Percentiles rank a stretch among this genome's conserved stretches.
These are phyloP conservation scores for Oostethus manadensis DNA, from an alignment of 2,113 vertebrate species.

Conservation along the genomic window DNA sequence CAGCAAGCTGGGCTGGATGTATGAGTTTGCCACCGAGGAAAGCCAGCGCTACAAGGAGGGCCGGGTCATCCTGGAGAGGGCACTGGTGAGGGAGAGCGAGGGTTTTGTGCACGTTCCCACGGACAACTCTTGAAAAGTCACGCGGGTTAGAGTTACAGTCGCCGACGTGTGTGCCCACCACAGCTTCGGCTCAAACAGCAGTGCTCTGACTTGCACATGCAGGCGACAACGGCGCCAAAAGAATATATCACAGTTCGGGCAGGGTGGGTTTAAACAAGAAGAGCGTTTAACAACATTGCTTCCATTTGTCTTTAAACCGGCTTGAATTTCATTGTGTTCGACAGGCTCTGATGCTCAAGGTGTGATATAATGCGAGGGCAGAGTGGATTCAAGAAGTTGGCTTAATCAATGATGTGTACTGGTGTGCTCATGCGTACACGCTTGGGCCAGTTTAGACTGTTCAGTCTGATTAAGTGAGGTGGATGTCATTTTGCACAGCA, in stretches of 20 bases:
- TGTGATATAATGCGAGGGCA: slow-evolving; percentile 4
- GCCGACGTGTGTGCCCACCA: not conserved
- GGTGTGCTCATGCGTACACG: not conserved
- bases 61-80: slow-evolving; percentile 92
- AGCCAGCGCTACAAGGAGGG: slow-evolving; percentile 98
- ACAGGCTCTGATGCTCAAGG: slow-evolving; percentile 9
- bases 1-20: slow-evolving; percentile 98
- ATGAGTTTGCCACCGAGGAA: slow-evolving; percentile 96
- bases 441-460: not conserved
- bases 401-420: slow-evolving; percentile 2
- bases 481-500: slow-evolving; percentile 1
- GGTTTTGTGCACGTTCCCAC: slow-evolving; percentile 87
- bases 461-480: slow-evolving; percentile 5
- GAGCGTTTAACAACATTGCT: slow-evolving; percentile 12
- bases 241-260: slow-evolving; percentile 7
- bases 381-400: slow-evolving; percentile 3
- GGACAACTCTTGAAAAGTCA: slow-evolving; percentile 80
- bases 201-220: slow-evolving; percentile 31
- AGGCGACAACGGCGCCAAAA: slow-evolving; percentile 23
- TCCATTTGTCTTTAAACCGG: slow-evolving; percentile 19
- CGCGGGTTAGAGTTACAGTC: not conserved
- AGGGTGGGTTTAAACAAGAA: slow-evolving; percentile 8
- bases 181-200: slow-evolving; percentile 28
- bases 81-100: slow-evolving; percentile 93
- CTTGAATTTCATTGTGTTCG: slow-evolving; percentile 14